Evolutionary conservation across 2,888 invertebrate genomes (phyloP).

Genomic region (Cataglyphis altisquamis): DNA sequence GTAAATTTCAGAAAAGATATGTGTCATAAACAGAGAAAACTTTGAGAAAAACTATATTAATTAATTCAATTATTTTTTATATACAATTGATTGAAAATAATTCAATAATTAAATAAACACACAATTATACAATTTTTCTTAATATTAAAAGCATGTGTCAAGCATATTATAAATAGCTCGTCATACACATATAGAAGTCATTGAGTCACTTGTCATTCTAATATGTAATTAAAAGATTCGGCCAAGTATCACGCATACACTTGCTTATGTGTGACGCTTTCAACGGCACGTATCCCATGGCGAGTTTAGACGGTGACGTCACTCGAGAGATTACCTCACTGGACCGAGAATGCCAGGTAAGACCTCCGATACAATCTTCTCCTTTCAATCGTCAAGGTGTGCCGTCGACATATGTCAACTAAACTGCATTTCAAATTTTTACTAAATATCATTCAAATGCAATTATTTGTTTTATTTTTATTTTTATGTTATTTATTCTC

Average conservation of each 20-base stretch:
- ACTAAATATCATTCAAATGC: neutral
- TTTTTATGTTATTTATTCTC: neutral
- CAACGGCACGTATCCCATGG: constrained; percentile 68
- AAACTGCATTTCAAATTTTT: neutral
- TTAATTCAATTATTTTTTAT: neutral
- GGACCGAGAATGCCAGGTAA: constrained; percentile 30
- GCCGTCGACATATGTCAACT: neutral
- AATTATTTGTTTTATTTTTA: neutral
- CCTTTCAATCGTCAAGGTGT: constrained; percentile 9
- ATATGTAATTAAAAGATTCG: constrained; percentile 22
- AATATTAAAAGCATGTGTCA: neutral
- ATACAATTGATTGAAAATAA: neutral
- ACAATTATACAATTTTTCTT: neutral
- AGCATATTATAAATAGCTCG: constrained; percentile 10
- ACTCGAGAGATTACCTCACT: constrained; percentile 79
- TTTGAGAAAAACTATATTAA: neutral
- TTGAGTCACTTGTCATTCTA: constrained; percentile 30
- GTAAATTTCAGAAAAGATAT: neutral
- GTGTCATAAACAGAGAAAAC: neutral
- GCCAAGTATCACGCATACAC: constrained; percentile 20
- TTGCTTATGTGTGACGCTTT: constrained; percentile 67
- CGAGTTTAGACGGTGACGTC: constrained; percentile 83
- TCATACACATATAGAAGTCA: neutral
- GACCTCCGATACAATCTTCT: neutral
- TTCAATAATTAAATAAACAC: constrained; percentile 8